Evolutionary conservation across 2,888 invertebrate genomes (phyloP).

Genomic region (Epiblema foenella): DNA sequence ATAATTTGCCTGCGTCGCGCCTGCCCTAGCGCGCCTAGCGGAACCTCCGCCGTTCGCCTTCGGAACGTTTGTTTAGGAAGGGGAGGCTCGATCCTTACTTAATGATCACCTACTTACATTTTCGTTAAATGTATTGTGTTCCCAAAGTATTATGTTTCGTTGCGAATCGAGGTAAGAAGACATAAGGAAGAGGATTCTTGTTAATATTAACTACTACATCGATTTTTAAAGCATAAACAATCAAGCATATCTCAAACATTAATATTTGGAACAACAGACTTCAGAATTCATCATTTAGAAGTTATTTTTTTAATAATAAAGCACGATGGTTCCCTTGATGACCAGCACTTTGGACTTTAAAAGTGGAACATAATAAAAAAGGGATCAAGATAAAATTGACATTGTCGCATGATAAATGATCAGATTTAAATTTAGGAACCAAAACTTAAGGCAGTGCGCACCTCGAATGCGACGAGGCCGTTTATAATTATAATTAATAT

Average conservation of each 20-base stretch:
- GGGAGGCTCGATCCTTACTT: conserved; percentile 27
- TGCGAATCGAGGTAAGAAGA: neutral
- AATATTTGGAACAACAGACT: conserved; percentile 12
- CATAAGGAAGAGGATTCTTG: neutral
- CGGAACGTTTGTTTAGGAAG: conserved; percentile 32
- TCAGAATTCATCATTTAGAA: conserved; percentile 39
- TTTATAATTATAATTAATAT: conserved; percentile 85
- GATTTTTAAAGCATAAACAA: conserved; percentile 1
- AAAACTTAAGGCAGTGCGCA: conserved; percentile 73
- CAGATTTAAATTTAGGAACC: conserved; percentile 81
- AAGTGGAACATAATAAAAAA: conserved; percentile 58
- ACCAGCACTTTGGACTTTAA: conserved; percentile 35
- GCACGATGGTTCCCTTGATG: conserved; percentile 25
- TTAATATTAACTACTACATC: neutral
- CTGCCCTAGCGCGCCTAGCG: conserved; percentile 63
- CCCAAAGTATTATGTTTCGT: neutral
- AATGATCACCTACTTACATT: conserved; percentile 28
- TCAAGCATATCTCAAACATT: conserved; percentile 1
- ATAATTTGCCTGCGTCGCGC: conserved; percentile 74
- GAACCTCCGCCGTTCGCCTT: conserved; percentile 55
- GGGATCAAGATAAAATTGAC: conserved; percentile 78
- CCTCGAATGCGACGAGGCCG: conserved; percentile 78
- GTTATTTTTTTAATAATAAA: conserved; percentile 29
- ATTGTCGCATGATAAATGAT: conserved; percentile 84
- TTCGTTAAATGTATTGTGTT: conserved; percentile 11